phyloP scores from a whole-genome alignment of 2,113 vertebrate species.

The Pseudolaguvia tuberculata region DNA sequence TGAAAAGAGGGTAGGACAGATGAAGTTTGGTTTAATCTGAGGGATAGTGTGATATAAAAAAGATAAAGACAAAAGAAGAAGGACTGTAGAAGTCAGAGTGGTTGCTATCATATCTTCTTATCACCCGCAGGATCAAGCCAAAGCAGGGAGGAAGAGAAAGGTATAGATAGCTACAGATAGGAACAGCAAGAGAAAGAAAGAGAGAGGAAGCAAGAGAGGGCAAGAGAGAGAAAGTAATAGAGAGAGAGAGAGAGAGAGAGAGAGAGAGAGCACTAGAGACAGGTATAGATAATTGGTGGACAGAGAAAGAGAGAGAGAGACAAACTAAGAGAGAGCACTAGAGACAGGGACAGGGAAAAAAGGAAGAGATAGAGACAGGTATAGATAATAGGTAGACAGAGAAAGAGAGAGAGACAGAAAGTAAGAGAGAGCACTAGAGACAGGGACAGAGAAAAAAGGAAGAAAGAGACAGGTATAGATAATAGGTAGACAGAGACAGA shows the following conservation, averaged over 20 bases:
- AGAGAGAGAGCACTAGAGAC: too few relatives aligned
- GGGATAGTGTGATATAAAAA: neutral
- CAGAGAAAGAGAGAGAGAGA: too few relatives aligned
- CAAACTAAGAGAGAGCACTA: too few relatives aligned
- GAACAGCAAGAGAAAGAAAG: too few relatives aligned
- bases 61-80: slow-evolving; percentile 10
- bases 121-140: neutral
- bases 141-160: neutral
- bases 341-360: neutral
- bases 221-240: too few relatives aligned
- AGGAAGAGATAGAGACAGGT: neutral
- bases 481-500: neutral
- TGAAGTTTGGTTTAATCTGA: slow-evolving; percentile 11
- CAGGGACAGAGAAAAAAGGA: neutral
- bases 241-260: too few relatives aligned
- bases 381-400: slow-evolving; percentile 7
- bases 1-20: neutral
- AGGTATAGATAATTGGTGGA: too few relatives aligned
- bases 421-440: too few relatives aligned
- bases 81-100: neutral
- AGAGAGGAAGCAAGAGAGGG: too few relatives aligned
- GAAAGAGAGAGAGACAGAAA: neutral
- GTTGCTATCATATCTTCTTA: neutral
- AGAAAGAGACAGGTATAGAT: slow-evolving; percentile 5
- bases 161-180: too few relatives aligned